Percentiles rank a stretch among this genome's conserved stretches.
Conservation (phyloP, 2,113 vertebrate species). For the Equus quagga region DNA sequence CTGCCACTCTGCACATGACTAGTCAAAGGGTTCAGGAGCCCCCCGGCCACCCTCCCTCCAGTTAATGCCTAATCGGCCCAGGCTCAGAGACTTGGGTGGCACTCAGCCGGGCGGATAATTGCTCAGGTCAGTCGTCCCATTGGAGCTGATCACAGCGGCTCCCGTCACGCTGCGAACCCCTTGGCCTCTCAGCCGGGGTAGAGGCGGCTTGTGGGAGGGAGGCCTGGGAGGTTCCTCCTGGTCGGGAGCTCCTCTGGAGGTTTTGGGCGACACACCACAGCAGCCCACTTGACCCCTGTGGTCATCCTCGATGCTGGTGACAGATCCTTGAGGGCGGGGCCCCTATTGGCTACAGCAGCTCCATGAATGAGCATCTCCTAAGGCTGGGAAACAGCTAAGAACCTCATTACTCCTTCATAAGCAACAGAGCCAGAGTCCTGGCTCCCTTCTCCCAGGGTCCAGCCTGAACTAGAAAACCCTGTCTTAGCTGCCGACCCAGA, state of each 20-base stretch:
- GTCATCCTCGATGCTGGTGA: neutral
- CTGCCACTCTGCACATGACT: slow-evolving; percentile 56
- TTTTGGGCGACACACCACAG: neutral
- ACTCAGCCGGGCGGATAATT: slow-evolving; percentile 59
- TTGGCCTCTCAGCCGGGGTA: neutral
- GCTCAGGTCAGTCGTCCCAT: neutral
- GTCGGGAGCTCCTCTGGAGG: neutral
- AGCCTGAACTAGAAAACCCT: neutral
- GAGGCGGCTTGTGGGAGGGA: neutral
- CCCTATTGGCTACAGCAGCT: neutral
- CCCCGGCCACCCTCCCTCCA: slow-evolving; percentile 76
- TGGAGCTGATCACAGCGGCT: neutral
- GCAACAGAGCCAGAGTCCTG: neutral
- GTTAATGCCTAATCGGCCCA: slow-evolving; percentile 88
- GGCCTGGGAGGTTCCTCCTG: neutral
- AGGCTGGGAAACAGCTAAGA: neutral
- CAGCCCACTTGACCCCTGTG: neutral
- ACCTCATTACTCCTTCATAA: neutral
- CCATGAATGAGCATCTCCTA: accelerated
- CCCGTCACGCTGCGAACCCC: neutral
- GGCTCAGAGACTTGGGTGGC: neutral
- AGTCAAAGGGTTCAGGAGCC: slow-evolving; percentile 82
- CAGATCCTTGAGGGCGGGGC: neutral
- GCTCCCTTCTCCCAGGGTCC: neutral
- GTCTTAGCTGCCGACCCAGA: neutral